A percentile compares a stretch with the other conserved stretches of the same genome.
phyloP scores from a whole-genome alignment of 1,140 invertebrate species.

The Drosophila arawakana region DNA sequence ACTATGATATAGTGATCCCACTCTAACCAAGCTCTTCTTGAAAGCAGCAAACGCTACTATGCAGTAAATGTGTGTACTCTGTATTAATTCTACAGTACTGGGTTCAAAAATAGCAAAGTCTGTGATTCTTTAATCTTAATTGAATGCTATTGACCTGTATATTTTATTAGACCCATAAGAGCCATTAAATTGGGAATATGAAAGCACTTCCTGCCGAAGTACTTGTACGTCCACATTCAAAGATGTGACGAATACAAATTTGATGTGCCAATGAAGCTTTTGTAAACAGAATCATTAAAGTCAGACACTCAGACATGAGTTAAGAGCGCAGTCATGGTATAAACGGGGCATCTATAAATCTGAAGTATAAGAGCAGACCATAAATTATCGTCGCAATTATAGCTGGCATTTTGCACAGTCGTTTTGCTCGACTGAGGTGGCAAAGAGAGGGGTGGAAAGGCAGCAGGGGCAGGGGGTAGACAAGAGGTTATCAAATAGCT shows the following conservation, averaged over 20 bases:
- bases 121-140: background rate
- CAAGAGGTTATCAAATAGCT: constrained; percentile 77
- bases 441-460: constrained; percentile 21
- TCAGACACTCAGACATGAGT: constrained; percentile 33
- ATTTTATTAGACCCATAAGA: constrained; percentile 4
- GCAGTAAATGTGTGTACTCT: no score
- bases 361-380: constrained; percentile 46
- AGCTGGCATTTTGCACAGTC: constrained; percentile 67
- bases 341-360: constrained; percentile 44
- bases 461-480: constrained; percentile 23
- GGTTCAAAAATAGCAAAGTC: background rate
- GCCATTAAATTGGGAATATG: background rate
- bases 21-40: no score
- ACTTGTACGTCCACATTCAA: background rate
- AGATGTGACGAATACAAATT: constrained; percentile 20
- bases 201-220: constrained; percentile 21
- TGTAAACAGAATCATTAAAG: constrained; percentile 74
- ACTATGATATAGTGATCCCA: no score
- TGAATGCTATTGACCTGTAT: constrained; percentile 1
- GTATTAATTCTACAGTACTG: no score
- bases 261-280: constrained; percentile 38
- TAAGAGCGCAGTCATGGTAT: constrained; percentile 1
- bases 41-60: no score
- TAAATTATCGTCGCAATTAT: constrained; percentile 78
- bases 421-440: constrained; percentile 51